Percentiles rank a stretch among this genome's conserved stretches.
These are phyloP conservation scores for Trichechus manatus DNA, from an alignment of 2,113 vertebrate species.

Conservation along the genomic window DNA sequence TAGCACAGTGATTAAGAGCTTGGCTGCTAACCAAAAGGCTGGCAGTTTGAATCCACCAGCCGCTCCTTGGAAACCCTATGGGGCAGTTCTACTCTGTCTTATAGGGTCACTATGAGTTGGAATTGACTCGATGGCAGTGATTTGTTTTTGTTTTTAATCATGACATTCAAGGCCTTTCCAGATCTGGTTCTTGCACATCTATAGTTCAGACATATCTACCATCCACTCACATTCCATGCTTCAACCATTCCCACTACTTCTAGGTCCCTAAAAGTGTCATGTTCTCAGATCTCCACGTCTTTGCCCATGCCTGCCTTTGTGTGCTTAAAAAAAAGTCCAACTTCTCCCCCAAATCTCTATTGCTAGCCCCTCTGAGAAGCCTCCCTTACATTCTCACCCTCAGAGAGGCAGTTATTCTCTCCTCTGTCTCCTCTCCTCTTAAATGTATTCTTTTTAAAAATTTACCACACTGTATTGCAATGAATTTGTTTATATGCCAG, in stretches of 20 bases:
- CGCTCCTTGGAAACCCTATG: no score
- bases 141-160: not conserved
- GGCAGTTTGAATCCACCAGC: no score
- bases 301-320: not conserved
- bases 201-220: not conserved
- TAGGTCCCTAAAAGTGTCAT: not conserved
- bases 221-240: not conserved
- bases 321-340: not conserved
- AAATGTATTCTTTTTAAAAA: not conserved
- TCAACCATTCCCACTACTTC: not conserved
- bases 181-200: not conserved
- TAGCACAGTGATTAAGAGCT: no score
- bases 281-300: not conserved
- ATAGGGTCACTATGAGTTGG: no score
- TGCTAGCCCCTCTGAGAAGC: not conserved
- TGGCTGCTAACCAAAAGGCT: no score
- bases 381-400: not conserved
- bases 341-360: not conserved
- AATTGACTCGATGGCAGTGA: no score
- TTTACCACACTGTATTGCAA: not conserved
- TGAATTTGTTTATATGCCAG: constrained; percentile 21
- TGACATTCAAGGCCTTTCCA: constrained; percentile 56
- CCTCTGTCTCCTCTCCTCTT: not conserved
- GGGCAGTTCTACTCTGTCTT: no score
- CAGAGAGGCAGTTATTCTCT: not conserved